These are phyloP conservation scores for Habropoda laboriosa DNA, from an alignment of 1,140 invertebrate genomes.

Conservation along the genomic window DNA sequence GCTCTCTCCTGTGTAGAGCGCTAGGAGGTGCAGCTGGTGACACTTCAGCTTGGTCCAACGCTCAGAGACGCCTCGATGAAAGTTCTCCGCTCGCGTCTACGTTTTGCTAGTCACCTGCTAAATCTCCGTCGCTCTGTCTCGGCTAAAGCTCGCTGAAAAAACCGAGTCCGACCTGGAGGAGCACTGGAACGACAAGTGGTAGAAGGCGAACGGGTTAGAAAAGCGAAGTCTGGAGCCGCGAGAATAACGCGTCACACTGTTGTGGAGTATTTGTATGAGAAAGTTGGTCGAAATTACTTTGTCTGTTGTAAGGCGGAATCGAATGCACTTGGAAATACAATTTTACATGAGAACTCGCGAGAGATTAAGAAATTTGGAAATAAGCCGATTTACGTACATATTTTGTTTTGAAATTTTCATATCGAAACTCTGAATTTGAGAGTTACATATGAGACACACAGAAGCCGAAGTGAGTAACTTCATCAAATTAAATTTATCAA, in stretches of 20 bases:
- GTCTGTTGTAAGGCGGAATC: no score
- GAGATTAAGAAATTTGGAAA: no score
- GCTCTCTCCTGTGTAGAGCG: neutral
- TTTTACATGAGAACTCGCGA: no score
- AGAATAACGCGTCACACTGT: conserved; percentile 37
- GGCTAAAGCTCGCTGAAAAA: conserved; percentile 33
- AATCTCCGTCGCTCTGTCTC: conserved; percentile 60
- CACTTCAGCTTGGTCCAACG: conserved; percentile 29
- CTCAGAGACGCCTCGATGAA: conserved; percentile 44
- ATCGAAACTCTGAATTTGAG: no score
- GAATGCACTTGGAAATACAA: no score
- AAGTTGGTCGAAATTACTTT: no score
- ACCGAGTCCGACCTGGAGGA: conserved; percentile 17
- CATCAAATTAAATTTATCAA: no score
- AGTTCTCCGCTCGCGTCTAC: conserved; percentile 39
- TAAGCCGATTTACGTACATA: no score
- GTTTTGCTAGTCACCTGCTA: conserved; percentile 48
- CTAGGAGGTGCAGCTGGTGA: conserved; percentile 2
- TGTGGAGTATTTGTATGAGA: no score
- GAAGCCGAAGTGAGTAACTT: no score
- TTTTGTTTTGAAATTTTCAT: no score
- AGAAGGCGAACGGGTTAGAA: conserved; percentile 16
- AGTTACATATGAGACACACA: no score
- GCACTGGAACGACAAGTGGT: neutral
- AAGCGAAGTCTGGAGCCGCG: conserved; percentile 17